Conservation (phyloP, 2,113 vertebrate genomes). For the Bubo scandiacus region DNA sequence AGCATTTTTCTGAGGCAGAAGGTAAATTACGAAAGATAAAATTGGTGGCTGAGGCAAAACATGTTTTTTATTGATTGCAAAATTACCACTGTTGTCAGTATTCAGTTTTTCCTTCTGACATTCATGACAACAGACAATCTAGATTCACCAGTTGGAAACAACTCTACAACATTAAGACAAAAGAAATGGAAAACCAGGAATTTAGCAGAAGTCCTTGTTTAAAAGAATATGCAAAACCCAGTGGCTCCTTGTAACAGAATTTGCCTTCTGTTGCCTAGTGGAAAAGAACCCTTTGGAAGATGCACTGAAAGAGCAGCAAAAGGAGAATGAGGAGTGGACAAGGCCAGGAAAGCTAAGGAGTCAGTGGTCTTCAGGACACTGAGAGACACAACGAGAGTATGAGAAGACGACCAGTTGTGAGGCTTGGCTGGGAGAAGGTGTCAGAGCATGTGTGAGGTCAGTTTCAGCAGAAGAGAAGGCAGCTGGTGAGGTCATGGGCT, state of each 20-base stretch:
- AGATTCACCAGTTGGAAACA: neutral
- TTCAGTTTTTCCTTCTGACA: neutral
- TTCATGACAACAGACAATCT: neutral
- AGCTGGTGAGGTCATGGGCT: neutral
- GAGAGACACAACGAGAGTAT: neutral
- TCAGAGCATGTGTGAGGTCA: accelerated
- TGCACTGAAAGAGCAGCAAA: neutral
- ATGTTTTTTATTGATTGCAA: neutral
- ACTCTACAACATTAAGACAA: neutral
- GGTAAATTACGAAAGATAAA: neutral
- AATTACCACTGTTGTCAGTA: neutral
- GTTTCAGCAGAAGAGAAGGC: neutral
- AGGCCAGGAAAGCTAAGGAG: neutral
- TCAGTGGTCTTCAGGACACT: neutral
- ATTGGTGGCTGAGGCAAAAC: neutral
- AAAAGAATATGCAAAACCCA: neutral
- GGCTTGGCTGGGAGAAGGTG: neutral
- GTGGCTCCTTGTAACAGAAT: neutral
- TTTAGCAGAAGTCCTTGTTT: neutral
- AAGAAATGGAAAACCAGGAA: neutral
- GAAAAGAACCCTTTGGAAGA: neutral
- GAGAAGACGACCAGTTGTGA: neutral
- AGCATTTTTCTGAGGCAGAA: neutral
- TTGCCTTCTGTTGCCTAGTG: neutral
- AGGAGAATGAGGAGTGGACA: neutral